Percentiles rank a stretch among this genome's conserved stretches.
phyloP scores from a whole-genome alignment of 2,888 invertebrate species.

The Thyatira batis region DNA sequence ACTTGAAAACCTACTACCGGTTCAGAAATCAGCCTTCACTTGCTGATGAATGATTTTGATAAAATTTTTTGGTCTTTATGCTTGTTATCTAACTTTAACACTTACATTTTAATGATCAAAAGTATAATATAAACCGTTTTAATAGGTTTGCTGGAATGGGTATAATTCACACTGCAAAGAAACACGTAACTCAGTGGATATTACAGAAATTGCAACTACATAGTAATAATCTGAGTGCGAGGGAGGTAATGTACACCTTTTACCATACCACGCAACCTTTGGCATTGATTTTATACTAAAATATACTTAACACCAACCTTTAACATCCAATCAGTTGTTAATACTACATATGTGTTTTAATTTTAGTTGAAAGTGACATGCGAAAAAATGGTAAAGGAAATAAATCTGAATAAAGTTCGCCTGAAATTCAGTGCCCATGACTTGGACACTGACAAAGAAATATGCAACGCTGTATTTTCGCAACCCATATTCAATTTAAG shows the following conservation, averaged over 20 bases:
- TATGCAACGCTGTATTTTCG: slow-evolving; percentile 85
- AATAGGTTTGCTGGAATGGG: neutral
- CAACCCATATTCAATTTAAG: slow-evolving; percentile 87
- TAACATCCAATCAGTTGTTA: neutral
- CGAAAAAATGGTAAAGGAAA: slow-evolving; percentile 33
- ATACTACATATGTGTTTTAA: neutral
- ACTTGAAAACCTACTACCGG: no score
- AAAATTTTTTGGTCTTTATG: no score
- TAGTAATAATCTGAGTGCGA: neutral
- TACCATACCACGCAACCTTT: no score
- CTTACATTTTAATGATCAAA: no score
- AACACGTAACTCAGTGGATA: neutral
- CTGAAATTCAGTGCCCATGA: slow-evolving; percentile 87
- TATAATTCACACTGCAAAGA: neutral
- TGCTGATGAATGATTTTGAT: no score
- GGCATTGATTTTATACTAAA: no score
- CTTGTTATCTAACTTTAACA: no score
- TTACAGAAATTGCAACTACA: neutral
- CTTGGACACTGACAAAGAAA: slow-evolving; percentile 58
- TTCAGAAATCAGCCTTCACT: no score
- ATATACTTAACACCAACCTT: neutral
- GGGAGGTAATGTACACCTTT: neutral
- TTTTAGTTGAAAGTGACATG: slow-evolving; percentile 14
- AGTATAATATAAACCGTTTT: neutral
- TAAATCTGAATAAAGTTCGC: slow-evolving; percentile 88